Evolutionary conservation across 1,140 invertebrate genomes (phyloP), one percentile per base, ranked within the genome.

Genomic region (Drosophila biarmipes): DNA sequence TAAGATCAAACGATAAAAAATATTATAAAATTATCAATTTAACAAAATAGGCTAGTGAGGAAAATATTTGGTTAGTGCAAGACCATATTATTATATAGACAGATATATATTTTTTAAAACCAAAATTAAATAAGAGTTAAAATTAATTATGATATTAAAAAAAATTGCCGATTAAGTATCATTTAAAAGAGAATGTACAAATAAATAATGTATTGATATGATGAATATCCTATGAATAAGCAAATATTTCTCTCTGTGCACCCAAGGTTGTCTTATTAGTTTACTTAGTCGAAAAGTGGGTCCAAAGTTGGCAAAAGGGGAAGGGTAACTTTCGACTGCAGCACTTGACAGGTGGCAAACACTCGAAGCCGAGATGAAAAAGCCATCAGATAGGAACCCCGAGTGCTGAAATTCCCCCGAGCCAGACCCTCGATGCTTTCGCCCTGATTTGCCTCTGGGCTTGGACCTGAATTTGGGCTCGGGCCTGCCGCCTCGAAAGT

Each of bases 281-380:
- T 62, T 46, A 21, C 56, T 24, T 27, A 51, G 48, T 12, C 42
- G 35, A 67, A 53, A 62, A 24, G 43, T 56, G 68, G 54, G 59
- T 27, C 57, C 7, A 43, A 51, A 40, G 10, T 17, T 31, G 1
- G 27, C 4, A 17, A 56, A 21, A 19, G 45, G 61, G 62, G 40
- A 48, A 54, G 49, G 49, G 63, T 49, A 38, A 68, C n/a, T 55
- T 80, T 62, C 78, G 62, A 63, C 78, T 63, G 78, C 79, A 82
- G 63, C 79, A 78, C 79, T 81, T 82, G 73, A 80, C 77, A 61
- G 76, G 76, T 73, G 76, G 76, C 76, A 58, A 78, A 78, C 56
- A 84, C 76, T 79, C 63, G 52, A 79, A 54, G 55, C 17, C 55
- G 46, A 59, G 73, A 79, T 75, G 59, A 62, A 67, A 55, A 84